These are phyloP conservation scores for Tipula confusa DNA, from an alignment of 2,888 invertebrate genomes.

Conservation along the genomic window DNA sequence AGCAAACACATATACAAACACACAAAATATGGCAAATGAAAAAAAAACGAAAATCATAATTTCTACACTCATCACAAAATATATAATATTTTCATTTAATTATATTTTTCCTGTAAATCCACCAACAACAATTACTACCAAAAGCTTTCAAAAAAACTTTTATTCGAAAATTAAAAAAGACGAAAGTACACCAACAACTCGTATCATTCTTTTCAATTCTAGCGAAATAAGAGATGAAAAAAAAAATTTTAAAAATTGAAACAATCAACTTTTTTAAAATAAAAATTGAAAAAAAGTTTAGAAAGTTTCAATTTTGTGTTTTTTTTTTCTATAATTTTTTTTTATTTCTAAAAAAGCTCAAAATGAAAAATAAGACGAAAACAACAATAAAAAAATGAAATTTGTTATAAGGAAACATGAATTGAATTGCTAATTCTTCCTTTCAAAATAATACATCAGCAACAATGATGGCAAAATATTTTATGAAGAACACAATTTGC, in stretches of 20 bases:
- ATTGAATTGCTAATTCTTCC: conserved; percentile 6
- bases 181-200: not conserved
- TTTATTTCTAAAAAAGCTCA: conserved; percentile 9
- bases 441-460: not conserved
- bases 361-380: not conserved
- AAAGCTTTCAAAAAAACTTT: conserved; percentile 25
- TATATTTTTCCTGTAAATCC: not conserved
- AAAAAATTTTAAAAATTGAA: not conserved
- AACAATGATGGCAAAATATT: not conserved
- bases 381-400: not conserved
- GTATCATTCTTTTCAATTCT: not conserved
- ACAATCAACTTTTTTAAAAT: not conserved
- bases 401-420: conserved; percentile 25
- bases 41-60: not conserved
- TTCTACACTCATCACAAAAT: not conserved
- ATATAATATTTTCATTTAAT: conserved; percentile 3
- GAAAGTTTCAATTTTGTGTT: conserved; percentile 20
- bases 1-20: too few species aligned
- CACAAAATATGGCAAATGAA: too few species aligned
- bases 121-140: not conserved
- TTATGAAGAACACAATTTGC: not conserved
- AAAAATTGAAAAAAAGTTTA: conserved; percentile 14
- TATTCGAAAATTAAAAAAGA: not conserved
- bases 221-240: not conserved
- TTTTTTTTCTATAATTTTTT: too few species aligned